Conservation (phyloP, 1,140 invertebrate genomes). For the Chymomyza costata region DNA sequence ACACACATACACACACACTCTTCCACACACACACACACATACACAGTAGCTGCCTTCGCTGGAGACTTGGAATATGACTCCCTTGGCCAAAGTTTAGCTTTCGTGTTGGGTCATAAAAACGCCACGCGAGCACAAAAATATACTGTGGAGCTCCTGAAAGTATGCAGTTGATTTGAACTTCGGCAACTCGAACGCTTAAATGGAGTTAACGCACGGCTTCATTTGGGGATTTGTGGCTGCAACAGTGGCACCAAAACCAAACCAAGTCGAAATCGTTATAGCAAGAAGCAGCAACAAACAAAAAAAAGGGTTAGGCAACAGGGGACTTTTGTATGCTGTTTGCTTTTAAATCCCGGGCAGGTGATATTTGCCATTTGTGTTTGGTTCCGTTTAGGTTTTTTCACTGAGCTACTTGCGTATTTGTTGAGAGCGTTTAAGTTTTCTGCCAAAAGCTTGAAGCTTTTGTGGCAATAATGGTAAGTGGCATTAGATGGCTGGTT, state of each 20-base stretch:
- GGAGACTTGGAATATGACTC: slow-evolving; percentile 39
- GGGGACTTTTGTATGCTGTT: background rate
- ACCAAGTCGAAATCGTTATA: no score
- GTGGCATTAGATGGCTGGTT: slow-evolving; percentile 36
- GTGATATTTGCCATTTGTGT: slow-evolving; percentile 39
- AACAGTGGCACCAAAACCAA: slow-evolving; percentile 19
- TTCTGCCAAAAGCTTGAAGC: slow-evolving; percentile 7
- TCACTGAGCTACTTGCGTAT: slow-evolving; percentile 25
- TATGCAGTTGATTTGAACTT: slow-evolving; percentile 61
- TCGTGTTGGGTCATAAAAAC: slow-evolving; percentile 65
- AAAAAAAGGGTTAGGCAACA: slow-evolving; percentile 28
- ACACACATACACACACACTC: no score
- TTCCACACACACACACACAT: slow-evolving; percentile 26
- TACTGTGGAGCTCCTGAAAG: slow-evolving; percentile 16
- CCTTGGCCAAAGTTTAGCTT: slow-evolving; percentile 65
- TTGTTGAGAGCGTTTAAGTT: slow-evolving; percentile 34
- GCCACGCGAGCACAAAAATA: slow-evolving; percentile 38
- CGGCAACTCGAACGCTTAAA: slow-evolving; percentile 42
- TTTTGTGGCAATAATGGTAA: slow-evolving; percentile 50
- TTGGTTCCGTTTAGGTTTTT: slow-evolving; percentile 20
- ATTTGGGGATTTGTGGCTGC: slow-evolving; percentile 52
- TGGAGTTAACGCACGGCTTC: slow-evolving; percentile 41
- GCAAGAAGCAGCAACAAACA: no score
- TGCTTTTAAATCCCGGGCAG: slow-evolving; percentile 35
- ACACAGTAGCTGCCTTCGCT: slow-evolving; percentile 12